Evolutionary conservation across 2,113 vertebrate species (phyloP), one percentile per base, ranked within the genome.

Genomic region (Marcusenius ussheri): DNA sequence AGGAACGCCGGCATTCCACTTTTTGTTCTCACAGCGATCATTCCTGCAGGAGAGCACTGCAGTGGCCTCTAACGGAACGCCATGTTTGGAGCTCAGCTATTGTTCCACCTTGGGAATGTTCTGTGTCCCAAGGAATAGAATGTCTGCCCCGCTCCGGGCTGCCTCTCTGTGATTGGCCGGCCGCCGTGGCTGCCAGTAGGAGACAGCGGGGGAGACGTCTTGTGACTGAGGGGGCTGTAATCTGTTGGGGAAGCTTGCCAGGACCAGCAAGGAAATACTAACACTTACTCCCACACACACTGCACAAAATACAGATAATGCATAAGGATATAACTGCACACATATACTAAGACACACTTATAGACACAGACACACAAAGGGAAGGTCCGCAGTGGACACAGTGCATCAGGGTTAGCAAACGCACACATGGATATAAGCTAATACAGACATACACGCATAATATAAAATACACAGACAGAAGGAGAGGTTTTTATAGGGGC

Each of bases 161-260:
- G 50, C 49, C 7, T 3, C 49, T 87, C 49, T 2, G 49, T 56
- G 50, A 87, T 87, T 87, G n/a, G 85, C 85, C 13, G 15, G 51
- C 5, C 2, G 17, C 39, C 31, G 84, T 35, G 87, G 62, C n/a
- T 35, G 19, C 13, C 19, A 3, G n/a, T 39, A 7, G 35, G 49
- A 87, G 49, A 47, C 85, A 87, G 85, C 27, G 24, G 86, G 86
- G 53, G 51, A 42, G 87, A 58, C 39, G 45, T 88, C 88, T 74
- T 88, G 58, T 88, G 88, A 88, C 88, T 50, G 45, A 47, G 58
- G 62, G 45, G 15, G 21, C 13, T 70, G 62, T 70, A 31, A 70
- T 70, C 45, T 66, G 66, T 46, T 27, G n/a, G 10, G 46, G 27
- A 19, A 19, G 17, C 7, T 13, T 49, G 62, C 8, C 62, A 74